Base-by-base conservation (phyloP, 2,888 invertebrate genomes). In the Aporophyla nigra region DNA sequence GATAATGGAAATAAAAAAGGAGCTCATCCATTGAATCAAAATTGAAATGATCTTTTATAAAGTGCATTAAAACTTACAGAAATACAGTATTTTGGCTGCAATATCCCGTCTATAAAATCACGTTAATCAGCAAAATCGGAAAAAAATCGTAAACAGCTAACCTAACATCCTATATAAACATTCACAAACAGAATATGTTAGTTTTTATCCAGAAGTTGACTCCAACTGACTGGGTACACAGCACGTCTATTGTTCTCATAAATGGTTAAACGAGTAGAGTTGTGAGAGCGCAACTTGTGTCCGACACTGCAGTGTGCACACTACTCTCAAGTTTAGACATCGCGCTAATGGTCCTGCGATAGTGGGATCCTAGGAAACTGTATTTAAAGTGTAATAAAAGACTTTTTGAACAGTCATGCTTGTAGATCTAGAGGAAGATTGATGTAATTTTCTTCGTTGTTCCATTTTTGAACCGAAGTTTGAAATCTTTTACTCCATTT, bases 301-400 rank as follows among this genome's bases (percentile, higher is more conserved):
- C 68, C 16, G 53, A 69, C 51, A 69, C 68, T 81, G 78, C 33
- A 33, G 33, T 33, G 33, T 73, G 73, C 69, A 78, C 69, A 66
- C 40, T 61, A 40, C 65, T 66, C 65, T 16, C 59, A 73, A 81
- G 68, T 78, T 72, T 46, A 43, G 61, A 83, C 78, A 69, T 33
- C n/a, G 33, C 21, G n/a, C 72, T 77, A 82, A 78, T 78, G 83
- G 78, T 49, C 16, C 27, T 49, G 49, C 40, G 56, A 78, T 62
- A 46, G 66, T 24, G 27, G 27, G 2, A 33, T 27, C 49, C 9
- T n/a, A 27, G n/a, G 21, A 61, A 74, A 80, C 61, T 67, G 49
- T 46, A 46, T 66, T 66, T 66, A 43, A 72, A 66, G 63, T 53
- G 49, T 66, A 33, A 59, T 61, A 51, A 65, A 79, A 72, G 1